Evolutionary conservation across 2,888 invertebrate genomes (phyloP).

Genomic region (Dolichomitus sp.): DNA sequence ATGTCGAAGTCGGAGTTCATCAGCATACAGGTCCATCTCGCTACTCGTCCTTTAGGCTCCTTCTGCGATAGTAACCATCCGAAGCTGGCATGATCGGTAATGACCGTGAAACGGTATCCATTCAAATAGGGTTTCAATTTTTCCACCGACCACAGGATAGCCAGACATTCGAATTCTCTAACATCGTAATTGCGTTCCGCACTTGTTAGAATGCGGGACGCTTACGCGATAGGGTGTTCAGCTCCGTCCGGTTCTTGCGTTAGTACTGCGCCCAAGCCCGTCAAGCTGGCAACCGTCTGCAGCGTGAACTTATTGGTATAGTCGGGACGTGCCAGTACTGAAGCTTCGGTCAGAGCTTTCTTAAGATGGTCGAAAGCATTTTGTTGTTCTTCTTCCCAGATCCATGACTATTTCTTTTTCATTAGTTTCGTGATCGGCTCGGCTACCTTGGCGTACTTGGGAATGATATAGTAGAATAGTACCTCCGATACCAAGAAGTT

Average conservation of each 20-base stretch:
- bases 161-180: conserved; percentile 69
- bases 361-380: not conserved
- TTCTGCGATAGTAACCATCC: conserved; percentile 69
- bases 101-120: conserved; percentile 70
- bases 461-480: too few species aligned
- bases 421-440: conserved; percentile 21
- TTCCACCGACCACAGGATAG: conserved; percentile 67
- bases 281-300: conserved; percentile 70
- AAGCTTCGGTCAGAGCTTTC: not conserved
- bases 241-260: not conserved
- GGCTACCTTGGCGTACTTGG: not conserved
- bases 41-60: too few species aligned
- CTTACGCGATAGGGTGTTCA: conserved; percentile 65
- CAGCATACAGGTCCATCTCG: conserved; percentile 28
- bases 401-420: conserved; percentile 33
- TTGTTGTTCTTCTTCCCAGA: conserved; percentile 16
- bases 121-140: conserved; percentile 70
- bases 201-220: conserved; percentile 58
- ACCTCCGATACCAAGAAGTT: conserved; percentile 14
- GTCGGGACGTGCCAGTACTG: conserved; percentile 36
- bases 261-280: too few species aligned
- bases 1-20: conserved; percentile 3
- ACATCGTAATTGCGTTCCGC: conserved; percentile 60
- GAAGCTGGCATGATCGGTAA: conserved; percentile 72
- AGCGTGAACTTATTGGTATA: conserved; percentile 33